Evolutionary conservation across 2,888 invertebrate species (phyloP), one percentile per base, ranked within the genome.

Genomic region (Mythimna lalbum): DNA sequence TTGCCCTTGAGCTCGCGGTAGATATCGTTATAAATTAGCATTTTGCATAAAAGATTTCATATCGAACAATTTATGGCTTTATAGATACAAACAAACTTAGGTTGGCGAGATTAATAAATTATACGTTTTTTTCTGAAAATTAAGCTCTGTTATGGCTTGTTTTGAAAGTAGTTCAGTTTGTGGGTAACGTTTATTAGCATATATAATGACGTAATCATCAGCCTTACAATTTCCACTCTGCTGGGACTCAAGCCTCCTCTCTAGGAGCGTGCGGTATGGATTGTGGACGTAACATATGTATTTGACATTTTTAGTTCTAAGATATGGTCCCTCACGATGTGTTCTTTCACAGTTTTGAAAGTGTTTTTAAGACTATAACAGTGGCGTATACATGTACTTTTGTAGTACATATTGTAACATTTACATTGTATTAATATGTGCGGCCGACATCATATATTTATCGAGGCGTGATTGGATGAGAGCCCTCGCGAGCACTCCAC

Each of bases 391-490:
- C 21, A 36, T 5, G 1, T 63, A 33, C 14, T 17, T 55, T 71
- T 55, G 50, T 79, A 68, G 47, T 33, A 66, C 66, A 73, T 70
- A 69, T 72, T 78, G 52, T 77, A 66, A 72, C 69, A 77, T 80
- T 85, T 76, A 76, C 80, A 78, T 83, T 78, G 78, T 88, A 87
- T 88, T 89, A 91, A 92, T 90, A 88, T 87, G 81, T 88, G 82
- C 80, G 84, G 76, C 86, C 85, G 73, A 84, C 88, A 87, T 89
- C 86, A 88, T 90, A 90, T 90, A 91, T 91, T 91, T 91, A 91
- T 91, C 84, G 90, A 89, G 86, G 87, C 89, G 87, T 91, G 91
- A 93, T 93, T 92, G 92, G 89, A 89, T 85, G 89, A 91, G 84
- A 88, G 91, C 89, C 85, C 90, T 92, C 90, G 87, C 87, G 87